Evolutionary conservation across 1,140 invertebrate genomes (phyloP).

Genomic region (Trichoplusia ni): DNA sequence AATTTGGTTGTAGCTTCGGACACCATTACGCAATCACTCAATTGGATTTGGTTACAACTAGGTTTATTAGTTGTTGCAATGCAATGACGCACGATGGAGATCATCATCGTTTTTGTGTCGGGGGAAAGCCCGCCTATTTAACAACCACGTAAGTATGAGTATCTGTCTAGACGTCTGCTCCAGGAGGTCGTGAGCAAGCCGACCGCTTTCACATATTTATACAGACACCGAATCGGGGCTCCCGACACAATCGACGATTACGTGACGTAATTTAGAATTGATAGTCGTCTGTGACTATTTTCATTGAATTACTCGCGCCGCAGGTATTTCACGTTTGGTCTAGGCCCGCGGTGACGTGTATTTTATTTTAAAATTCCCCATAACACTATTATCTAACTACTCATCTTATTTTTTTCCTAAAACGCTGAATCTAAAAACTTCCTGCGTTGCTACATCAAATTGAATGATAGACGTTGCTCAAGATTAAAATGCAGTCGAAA

Average conservation of each 20-base stretch:
- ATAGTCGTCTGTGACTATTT: slow-evolving; percentile 46
- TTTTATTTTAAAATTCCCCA: slow-evolving; percentile 24
- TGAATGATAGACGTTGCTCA: too few species aligned
- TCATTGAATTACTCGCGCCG: slow-evolving; percentile 35
- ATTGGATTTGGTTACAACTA: slow-evolving; percentile 26
- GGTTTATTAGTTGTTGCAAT: slow-evolving; percentile 28
- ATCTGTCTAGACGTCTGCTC: slow-evolving; percentile 75
- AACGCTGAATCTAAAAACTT: too few species aligned
- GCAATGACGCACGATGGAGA: slow-evolving; percentile 37
- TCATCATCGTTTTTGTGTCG: slow-evolving; percentile 51
- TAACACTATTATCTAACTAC: slow-evolving; percentile 9
- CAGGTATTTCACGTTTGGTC: slow-evolving; percentile 28
- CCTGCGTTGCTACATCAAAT: too few species aligned
- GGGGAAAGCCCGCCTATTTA: slow-evolving; percentile 69
- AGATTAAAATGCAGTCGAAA: too few species aligned
- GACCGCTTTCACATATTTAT: slow-evolving; percentile 69
- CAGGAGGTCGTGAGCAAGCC: slow-evolving; percentile 70
- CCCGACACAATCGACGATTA: slow-evolving; percentile 46
- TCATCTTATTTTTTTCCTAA: slow-evolving; percentile 13
- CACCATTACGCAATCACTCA: slow-evolving; percentile 29
- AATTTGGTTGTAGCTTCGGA: slow-evolving; percentile 4
- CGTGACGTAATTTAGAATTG: slow-evolving; percentile 63
- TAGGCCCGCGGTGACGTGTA: slow-evolving; percentile 11
- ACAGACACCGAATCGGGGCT: slow-evolving; percentile 55
- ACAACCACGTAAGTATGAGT: slow-evolving; percentile 70